phyloP scores from a whole-genome alignment of 2,888 invertebrate genomes.

The Drosophila pegasa region DNA sequence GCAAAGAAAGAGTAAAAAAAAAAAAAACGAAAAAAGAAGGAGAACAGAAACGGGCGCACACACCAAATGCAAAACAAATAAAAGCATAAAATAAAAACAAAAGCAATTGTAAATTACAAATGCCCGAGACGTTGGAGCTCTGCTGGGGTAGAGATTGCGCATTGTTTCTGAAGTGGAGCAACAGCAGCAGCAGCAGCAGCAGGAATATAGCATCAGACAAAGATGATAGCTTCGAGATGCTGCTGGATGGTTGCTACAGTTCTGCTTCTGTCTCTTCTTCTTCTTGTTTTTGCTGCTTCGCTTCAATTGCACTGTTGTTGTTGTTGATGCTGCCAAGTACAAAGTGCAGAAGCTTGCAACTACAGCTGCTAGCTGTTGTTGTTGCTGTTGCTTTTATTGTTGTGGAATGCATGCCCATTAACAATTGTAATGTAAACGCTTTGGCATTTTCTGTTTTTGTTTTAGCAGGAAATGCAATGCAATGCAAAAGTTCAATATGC shows the following conservation, averaged over 20 bases:
- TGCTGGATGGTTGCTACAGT: slow-evolving; percentile 34
- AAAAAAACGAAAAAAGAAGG: slow-evolving; percentile 50
- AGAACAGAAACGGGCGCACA: slow-evolving; percentile 26
- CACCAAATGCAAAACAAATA: slow-evolving; percentile 49
- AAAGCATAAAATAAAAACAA: slow-evolving; percentile 52
- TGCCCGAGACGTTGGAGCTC: slow-evolving; percentile 31
- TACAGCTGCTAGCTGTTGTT: slow-evolving; percentile 41
- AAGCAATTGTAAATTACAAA: slow-evolving; percentile 77
- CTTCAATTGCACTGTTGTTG: slow-evolving; percentile 50
- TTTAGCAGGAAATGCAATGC: slow-evolving; percentile 50
- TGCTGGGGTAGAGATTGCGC: slow-evolving; percentile 62
- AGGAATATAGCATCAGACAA: slow-evolving; percentile 42
- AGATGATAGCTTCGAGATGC: slow-evolving; percentile 61
- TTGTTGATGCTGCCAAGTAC: slow-evolving; percentile 44
- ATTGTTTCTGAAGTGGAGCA: slow-evolving; percentile 73
- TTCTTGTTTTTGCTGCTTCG: slow-evolving; percentile 26
- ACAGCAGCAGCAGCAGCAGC: slow-evolving; percentile 24
- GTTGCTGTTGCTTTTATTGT: slow-evolving; percentile 39
- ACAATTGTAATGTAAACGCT: slow-evolving; percentile 69
- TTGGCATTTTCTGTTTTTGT: slow-evolving; percentile 50
- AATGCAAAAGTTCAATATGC: slow-evolving; percentile 57
- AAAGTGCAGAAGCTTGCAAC: slow-evolving; percentile 66
- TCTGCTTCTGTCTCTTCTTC: slow-evolving; percentile 12
- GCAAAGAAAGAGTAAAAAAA: slow-evolving; percentile 54
- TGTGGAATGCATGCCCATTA: slow-evolving; percentile 67